These are phyloP conservation scores for Noturus placidus DNA, from an alignment of 2,113 vertebrate species.

Conservation along the genomic window DNA sequence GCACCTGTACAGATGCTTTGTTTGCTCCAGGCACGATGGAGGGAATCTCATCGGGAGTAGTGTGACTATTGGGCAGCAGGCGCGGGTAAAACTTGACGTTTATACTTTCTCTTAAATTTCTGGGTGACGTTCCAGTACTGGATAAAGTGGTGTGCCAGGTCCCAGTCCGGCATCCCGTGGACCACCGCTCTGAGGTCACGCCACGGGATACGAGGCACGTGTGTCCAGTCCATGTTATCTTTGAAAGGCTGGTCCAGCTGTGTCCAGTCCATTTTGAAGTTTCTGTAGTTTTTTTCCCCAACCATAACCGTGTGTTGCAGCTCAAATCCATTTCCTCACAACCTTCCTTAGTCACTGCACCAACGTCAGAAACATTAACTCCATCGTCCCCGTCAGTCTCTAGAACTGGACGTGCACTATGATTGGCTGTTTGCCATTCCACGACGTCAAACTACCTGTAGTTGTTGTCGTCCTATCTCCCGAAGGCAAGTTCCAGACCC, in stretches of 20 bases:
- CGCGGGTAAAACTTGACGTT: slow-evolving; percentile 76
- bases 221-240: slow-evolving; percentile 82
- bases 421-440: slow-evolving; percentile 10
- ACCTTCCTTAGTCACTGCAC: slow-evolving; percentile 26
- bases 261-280: slow-evolving; percentile 87
- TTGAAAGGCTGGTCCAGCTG: slow-evolving; percentile 85
- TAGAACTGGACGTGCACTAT: slow-evolving; percentile 12
- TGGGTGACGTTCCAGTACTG: slow-evolving; percentile 91
- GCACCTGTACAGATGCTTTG: slow-evolving; percentile 82
- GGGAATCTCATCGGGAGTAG: slow-evolving; percentile 63
- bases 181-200: slow-evolving; percentile 79
- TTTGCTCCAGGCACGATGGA: slow-evolving; percentile 72
- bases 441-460: slow-evolving; percentile 81
- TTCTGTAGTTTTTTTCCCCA: slow-evolving; percentile 89
- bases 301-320: slow-evolving; percentile 79
- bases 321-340: slow-evolving; percentile 62
- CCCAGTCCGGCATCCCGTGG: slow-evolving; percentile 81
- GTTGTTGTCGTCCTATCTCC: slow-evolving; percentile 83
- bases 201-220: slow-evolving; percentile 86
- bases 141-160: slow-evolving; percentile 86
- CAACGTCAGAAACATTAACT: slow-evolving; percentile 46
- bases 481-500: slow-evolving; percentile 89
- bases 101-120: slow-evolving; percentile 87
- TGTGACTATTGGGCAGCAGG: slow-evolving; percentile 83
- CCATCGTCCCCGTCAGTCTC: slow-evolving; percentile 50